A percentile compares a stretch with the other conserved stretches of the same genome.
Evolutionary conservation across 2,888 invertebrate genomes (phyloP).

Genomic region (Laspeyria flexula): DNA sequence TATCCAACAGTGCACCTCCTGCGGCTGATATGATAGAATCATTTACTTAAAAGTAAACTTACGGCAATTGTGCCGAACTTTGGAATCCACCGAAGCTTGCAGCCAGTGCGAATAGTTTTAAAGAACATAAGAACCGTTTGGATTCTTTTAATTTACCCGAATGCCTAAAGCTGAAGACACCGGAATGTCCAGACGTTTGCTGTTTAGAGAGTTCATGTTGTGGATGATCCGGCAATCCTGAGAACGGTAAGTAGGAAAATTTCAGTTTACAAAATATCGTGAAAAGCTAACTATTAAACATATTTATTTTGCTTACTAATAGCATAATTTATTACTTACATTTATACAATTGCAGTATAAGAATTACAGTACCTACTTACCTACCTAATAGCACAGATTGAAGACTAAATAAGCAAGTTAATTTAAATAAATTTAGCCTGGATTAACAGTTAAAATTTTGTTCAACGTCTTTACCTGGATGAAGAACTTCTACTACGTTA

Average conservation of each 20-base stretch:
- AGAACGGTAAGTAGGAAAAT: not conserved
- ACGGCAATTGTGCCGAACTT: constrained; percentile 97
- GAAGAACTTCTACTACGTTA: constrained; percentile 91
- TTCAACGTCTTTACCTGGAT: constrained; percentile 87
- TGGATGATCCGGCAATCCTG: constrained; percentile 93
- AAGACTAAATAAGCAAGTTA: too few relatives aligned
- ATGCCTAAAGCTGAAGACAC: constrained; percentile 96
- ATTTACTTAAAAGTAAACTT: constrained; percentile 69
- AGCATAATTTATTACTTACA: too few relatives aligned
- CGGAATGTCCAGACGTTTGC: constrained; percentile 95
- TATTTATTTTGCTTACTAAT: too few relatives aligned
- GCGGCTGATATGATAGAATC: not conserved
- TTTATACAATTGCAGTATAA: too few relatives aligned
- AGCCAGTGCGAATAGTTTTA: constrained; percentile 94
- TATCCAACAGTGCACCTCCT: too few relatives aligned
- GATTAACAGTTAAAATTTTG: too few relatives aligned
- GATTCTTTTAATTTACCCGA: constrained; percentile 91
- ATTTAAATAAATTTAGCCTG: too few relatives aligned
- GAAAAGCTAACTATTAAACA: too few relatives aligned
- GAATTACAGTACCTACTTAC: too few relatives aligned
- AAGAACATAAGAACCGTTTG: constrained; percentile 89
- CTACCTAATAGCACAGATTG: too few relatives aligned
- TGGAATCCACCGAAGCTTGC: constrained; percentile 98
- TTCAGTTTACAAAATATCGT: too few relatives aligned
- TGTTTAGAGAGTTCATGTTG: constrained; percentile 92